Evolutionary conservation across 2,113 vertebrate genomes (phyloP), one percentile per base, ranked within the genome.

Genomic region (Amblyopsis rosae): DNA sequence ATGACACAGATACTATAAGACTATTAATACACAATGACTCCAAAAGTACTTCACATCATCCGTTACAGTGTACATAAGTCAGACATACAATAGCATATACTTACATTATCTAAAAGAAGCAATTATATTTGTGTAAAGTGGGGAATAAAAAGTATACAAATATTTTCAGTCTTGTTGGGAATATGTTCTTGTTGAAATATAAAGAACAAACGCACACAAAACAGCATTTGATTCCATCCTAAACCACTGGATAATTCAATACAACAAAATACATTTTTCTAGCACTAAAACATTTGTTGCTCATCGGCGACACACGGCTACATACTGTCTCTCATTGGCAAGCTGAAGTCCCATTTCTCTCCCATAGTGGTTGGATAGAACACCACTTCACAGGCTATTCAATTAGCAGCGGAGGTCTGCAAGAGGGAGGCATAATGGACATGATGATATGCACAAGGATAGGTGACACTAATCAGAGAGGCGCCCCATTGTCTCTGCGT

Each of bases 401-500:
- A 89, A 90, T 91, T 89, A 89, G 84, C 82, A 79, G 77, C 26
- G 86, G 80, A 80, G 83, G 76, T 84, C 83, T 70, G 82, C 74
- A 83, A 86, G 84, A 75, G 66, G 77, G 65, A 77, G 83, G 76
- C 82, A 83, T 90, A 89, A 91, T 90, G 86, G 85, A 84, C 75
- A 82, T 88, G 87, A 91, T 87, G 86, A 90, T 86, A 90, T 89
- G 89, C 84, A 89, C 87, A 84, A 89, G 87, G 89, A 90, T 86
- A 89, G 89, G 89, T 90, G 90, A 91, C 85, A 84, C 89, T 88
- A 89, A 89, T 89, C 87, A 90, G 76, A 82, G 76, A 64, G 81
- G 85, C 84, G 67, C 82, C 86, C 89, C 84, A 80, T 89, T 88
- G 86, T 90, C 87, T 89, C 80, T 84, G 82, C 79, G 82, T 81